phyloP scores from a whole-genome alignment of 2,797 vertebrate genomes.

The Mus spretus region DNA sequence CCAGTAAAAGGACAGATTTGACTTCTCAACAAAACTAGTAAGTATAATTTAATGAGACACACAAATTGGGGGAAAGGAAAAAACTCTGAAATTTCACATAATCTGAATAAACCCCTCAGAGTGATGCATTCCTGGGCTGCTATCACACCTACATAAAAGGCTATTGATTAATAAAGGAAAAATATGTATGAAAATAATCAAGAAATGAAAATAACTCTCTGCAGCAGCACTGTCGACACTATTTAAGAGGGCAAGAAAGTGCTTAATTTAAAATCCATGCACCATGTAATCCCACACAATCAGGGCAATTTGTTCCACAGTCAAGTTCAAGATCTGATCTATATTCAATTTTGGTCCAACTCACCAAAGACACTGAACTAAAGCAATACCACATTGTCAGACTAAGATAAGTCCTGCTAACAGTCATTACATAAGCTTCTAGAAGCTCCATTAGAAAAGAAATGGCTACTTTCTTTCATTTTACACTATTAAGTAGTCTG shows the following conservation, averaged over 20 bases:
- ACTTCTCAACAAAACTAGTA: not conserved
- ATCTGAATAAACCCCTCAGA: not conserved
- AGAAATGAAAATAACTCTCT: slow-evolving; percentile 68
- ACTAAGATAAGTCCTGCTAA: not conserved
- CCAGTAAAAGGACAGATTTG: not conserved
- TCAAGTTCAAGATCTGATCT: slow-evolving; percentile 63
- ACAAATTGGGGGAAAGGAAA: not conserved
- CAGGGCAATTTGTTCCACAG: slow-evolving; percentile 60
- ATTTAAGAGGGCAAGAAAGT: slow-evolving; percentile 76
- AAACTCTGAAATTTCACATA: not conserved
- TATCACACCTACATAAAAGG: not conserved
- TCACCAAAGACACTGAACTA: not conserved
- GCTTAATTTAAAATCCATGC: slow-evolving; percentile 73
- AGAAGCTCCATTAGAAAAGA: not conserved
- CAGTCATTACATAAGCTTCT: not conserved
- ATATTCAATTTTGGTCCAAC: slow-evolving; percentile 63
- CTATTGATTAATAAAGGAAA: slow-evolving; percentile 20
- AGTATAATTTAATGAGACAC: not conserved
- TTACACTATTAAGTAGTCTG: not conserved
- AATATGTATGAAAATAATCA: slow-evolving; percentile 55
- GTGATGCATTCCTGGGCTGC: rapidly evolving
- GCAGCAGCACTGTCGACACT: slow-evolving; percentile 28
- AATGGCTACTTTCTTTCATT: not conserved
- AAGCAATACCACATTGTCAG: not conserved
- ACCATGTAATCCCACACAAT: slow-evolving; percentile 68